These are phyloP conservation scores for Venturia canescens DNA, from an alignment of 1,140 invertebrate species.

Conservation along the genomic window DNA sequence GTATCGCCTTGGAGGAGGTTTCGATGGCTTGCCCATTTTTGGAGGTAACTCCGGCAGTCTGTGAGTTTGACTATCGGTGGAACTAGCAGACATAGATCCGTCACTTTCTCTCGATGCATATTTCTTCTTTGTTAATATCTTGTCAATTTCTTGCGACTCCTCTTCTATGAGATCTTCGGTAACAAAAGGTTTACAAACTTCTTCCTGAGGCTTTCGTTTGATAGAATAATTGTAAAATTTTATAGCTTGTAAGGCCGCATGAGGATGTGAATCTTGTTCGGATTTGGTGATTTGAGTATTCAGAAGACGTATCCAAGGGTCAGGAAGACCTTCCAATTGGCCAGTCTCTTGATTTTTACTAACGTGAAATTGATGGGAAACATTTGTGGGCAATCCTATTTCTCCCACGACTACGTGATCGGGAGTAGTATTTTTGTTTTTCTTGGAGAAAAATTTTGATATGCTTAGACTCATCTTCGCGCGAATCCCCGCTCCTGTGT, in stretches of 20 bases:
- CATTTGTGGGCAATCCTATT: slow-evolving; percentile 87
- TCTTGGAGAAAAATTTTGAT: slow-evolving; percentile 73
- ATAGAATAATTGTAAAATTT: slow-evolving; percentile 94
- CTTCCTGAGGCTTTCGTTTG: slow-evolving; percentile 83
- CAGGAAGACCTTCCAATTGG: slow-evolving; percentile 86
- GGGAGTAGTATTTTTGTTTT: slow-evolving; percentile 54
- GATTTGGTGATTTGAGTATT: slow-evolving; percentile 91
- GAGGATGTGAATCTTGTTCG: slow-evolving; percentile 94
- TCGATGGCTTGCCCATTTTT: slow-evolving; percentile 64
- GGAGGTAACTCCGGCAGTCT: slow-evolving; percentile 65
- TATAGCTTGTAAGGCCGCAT: slow-evolving; percentile 92
- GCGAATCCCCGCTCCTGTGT: background rate
- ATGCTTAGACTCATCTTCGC: slow-evolving; percentile 72
- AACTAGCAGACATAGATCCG: slow-evolving; percentile 67
- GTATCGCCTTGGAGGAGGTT: slow-evolving; percentile 70
- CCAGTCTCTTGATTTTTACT: slow-evolving; percentile 87
- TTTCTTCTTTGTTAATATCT: slow-evolving; percentile 83
- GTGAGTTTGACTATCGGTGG: slow-evolving; percentile 61
- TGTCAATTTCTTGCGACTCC: slow-evolving; percentile 87
- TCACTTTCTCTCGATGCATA: slow-evolving; percentile 72
- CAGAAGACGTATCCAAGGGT: slow-evolving; percentile 87
- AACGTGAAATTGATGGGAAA: slow-evolving; percentile 89
- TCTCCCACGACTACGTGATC: slow-evolving; percentile 74
- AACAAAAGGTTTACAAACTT: slow-evolving; percentile 85
- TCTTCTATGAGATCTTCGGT: slow-evolving; percentile 87